These are phyloP conservation scores for Tringa solitaria DNA, from an alignment of 2,113 vertebrate genomes.

Conservation along the genomic window DNA sequence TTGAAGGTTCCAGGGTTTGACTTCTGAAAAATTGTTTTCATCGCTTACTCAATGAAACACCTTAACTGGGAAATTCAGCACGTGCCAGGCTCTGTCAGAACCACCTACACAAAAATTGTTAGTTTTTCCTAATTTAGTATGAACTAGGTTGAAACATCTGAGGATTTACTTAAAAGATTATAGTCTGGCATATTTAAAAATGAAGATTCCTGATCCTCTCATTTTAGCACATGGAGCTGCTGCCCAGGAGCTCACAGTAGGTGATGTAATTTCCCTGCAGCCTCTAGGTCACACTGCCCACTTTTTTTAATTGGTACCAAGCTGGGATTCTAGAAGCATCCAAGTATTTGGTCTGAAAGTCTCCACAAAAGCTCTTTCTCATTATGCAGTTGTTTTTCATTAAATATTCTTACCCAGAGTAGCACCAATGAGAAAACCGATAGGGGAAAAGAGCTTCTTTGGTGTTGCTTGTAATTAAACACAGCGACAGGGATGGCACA, in stretches of 20 bases:
- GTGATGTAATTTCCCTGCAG: not conserved
- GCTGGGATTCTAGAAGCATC: not conserved
- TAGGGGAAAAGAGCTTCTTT: not conserved
- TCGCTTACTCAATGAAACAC: not conserved
- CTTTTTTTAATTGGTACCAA: not conserved
- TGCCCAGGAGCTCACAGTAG: not conserved
- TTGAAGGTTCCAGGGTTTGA: not conserved
- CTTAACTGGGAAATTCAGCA: not conserved
- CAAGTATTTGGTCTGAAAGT: not conserved
- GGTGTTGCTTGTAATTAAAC: constrained; percentile 2
- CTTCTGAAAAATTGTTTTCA: not conserved
- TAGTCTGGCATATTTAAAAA: not conserved
- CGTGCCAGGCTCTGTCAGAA: not conserved
- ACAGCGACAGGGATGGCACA: not conserved
- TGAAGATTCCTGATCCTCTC: not conserved
- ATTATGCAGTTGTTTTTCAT: not conserved
- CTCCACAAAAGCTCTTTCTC: not conserved
- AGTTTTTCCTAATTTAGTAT: not conserved
- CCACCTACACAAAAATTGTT: not conserved
- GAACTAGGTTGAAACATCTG: not conserved
- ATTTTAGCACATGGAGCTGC: not conserved
- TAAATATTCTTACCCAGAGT: not conserved
- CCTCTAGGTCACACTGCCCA: not conserved
- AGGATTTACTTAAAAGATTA: not conserved
- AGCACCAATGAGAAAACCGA: not conserved